phyloP scores from a whole-genome alignment of 1,140 invertebrate species.

The Nebria ingens region DNA sequence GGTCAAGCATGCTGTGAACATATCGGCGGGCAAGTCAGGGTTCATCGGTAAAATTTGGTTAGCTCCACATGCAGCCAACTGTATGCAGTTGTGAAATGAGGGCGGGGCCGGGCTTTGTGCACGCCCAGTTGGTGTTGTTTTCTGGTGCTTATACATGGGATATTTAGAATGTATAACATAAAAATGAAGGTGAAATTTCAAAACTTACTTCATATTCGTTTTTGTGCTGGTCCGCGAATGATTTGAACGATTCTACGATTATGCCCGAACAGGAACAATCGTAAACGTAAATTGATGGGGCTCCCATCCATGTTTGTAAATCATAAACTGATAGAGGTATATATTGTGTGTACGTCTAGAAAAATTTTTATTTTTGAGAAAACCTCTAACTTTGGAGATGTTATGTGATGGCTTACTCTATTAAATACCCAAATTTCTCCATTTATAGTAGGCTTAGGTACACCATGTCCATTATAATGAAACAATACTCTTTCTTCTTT shows the following conservation, averaged over 20 bases:
- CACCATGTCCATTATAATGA: constrained; percentile 99
- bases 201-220: constrained; percentile 63
- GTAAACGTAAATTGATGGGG: constrained; percentile 97
- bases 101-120: constrained; percentile 30
- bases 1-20: constrained; percentile 96
- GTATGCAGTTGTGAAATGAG: constrained; percentile 85
- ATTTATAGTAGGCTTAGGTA: constrained; percentile 94
- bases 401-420: constrained; percentile 46
- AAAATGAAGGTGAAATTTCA: constrained; percentile 1
- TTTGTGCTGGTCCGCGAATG: constrained; percentile 87
- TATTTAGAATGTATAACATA: not conserved
- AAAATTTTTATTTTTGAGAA: constrained; percentile 18
- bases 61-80: constrained; percentile 86
- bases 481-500: constrained; percentile 98
- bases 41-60: constrained; percentile 94
- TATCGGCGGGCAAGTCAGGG: constrained; percentile 94
- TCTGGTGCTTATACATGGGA: not conserved
- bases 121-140: constrained; percentile 15
- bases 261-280: constrained; percentile 98
- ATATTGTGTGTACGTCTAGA: constrained; percentile 93
- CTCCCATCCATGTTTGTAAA: constrained; percentile 97
- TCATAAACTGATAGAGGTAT: constrained; percentile 98
- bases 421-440: constrained; percentile 99
- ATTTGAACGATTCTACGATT: constrained; percentile 86
- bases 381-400: constrained; percentile 15